Evolutionary conservation across 2,113 vertebrate species (phyloP), one percentile per base, ranked within the genome.

Genomic region (Ploceus nigricollis): DNA sequence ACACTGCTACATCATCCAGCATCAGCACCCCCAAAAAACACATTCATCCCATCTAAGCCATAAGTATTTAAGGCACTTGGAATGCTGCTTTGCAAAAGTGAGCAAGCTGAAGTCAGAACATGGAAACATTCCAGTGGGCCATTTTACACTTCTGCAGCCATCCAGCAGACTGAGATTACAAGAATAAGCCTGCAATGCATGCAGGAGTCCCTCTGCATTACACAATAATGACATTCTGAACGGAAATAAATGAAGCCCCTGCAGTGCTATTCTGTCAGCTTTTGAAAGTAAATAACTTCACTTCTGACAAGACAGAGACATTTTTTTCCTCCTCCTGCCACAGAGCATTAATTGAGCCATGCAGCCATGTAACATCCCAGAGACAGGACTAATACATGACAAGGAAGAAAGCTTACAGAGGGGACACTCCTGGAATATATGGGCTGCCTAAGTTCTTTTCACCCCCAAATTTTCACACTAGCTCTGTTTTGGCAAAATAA

Each of bases 201-300:
- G 84, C 89, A 94, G 28, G 89, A 95, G 95, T 97, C 96, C 96
- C 97, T 97, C 87, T 66, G 96, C 96, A 95, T 97, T 97, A 96
- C 95, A 97, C 94, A 97, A 95, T 98, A 98, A 98, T 93, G 97
- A 97, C 98, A 97, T 98, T 97, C 97, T 90, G 97, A 97, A 97
- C 57, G 22, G 97, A 97, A 98, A 98, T 97, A 98, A 98, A 98
- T 97, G 98, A 98, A 98, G 97, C 97, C 97, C 98, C 97, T 97
- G 97, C 98, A 98, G 97, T 98, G 97, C 90, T 97, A 96, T 97
- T 98, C 97, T 98, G 98, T 98, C 98, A 98, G 98, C 95, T 97
- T 98, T 97, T 97, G 97, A 98, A 98, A 98, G 97, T 98, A 98
- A 98, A 98, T 98, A 98, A 98, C 98, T 98, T 98, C 40, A 77